Evolutionary conservation across 2,888 invertebrate species (phyloP), one percentile per base, ranked within the genome.

Genomic region (Drosophila siamana): DNA sequence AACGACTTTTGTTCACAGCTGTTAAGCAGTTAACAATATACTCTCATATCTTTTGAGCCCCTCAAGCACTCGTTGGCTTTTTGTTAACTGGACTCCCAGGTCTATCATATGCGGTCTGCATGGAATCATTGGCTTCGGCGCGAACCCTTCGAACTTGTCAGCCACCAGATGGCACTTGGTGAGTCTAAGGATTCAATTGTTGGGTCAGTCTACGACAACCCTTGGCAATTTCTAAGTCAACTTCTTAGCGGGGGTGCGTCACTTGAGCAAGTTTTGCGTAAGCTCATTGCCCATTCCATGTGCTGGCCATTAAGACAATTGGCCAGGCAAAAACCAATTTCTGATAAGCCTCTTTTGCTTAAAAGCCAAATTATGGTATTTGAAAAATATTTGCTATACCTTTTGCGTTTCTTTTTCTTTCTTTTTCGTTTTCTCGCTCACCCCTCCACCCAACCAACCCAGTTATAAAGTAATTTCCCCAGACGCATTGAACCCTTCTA

Each of bases 291-390:
- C 52, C 67, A 62, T 64, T 66, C 72, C 78, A 71, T 62, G 75
- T 65, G 55, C 67, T 61, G 69, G 70, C 88, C 72, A 84, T 84
- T 84, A 84, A 86, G 86, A 88, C 88, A 84, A 84, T 84, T 84
- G 83, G 88, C 83, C 75, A 48, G 72, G 86, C 83, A 75, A 86
- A 88, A 86, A 88, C 88, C 83, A 84, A 84, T 84, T 84, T 84
- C 78, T 88, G 83, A 86, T 84, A 88, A 88, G 83, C 83, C 83
- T 83, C 86, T 86, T 83, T 88, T 86, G 86, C 86, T 88, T 83
- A 84, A 84, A 80, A 84, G 86, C 86, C 86, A 84, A 84, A 84
- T 84, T 84, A 88, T 88, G 80, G 80, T 69, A 85, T 83, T 83
- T 83, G 77, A 74, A 79, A 75, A 63, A 68, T 76, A 68, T 66